A percentile compares a stretch with the other conserved stretches of the same genome.
phyloP scores from a whole-genome alignment of 2,797 vertebrate genomes.

The Aratinga solstitialis region DNA sequence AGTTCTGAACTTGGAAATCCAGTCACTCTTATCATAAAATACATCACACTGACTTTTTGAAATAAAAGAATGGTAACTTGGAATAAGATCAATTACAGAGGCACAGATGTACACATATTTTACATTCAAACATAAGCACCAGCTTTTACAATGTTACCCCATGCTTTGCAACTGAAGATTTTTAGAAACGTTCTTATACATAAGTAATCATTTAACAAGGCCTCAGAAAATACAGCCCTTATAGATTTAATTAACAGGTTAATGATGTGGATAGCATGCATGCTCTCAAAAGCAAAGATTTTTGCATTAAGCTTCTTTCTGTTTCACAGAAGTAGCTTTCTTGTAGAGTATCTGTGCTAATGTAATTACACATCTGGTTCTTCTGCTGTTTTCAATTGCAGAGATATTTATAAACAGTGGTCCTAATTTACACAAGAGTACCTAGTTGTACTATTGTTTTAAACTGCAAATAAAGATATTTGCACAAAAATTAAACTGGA shows the following conservation, averaged over 20 bases:
- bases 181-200: background rate
- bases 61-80: background rate
- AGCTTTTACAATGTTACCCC: background rate
- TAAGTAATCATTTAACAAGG: conserved; percentile 53
- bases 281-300: conserved; percentile 50
- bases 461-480: conserved; percentile 33
- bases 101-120: background rate
- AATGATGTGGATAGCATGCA: conserved; percentile 43
- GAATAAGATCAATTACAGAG: background rate
- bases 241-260: conserved; percentile 61
- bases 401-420: conserved; percentile 49
- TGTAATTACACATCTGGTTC: conserved; percentile 62
- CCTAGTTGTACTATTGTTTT: conserved; percentile 10
- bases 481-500: conserved; percentile 39
- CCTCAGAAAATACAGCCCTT: conserved; percentile 37
- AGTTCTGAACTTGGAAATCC: background rate
- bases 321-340: conserved; percentile 42
- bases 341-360: conserved; percentile 41
- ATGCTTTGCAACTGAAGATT: background rate
- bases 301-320: conserved; percentile 45
- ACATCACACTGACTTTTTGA: rapidly evolving
- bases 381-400: conserved; percentile 42
- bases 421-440: conserved; percentile 53
- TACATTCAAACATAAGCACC: background rate
- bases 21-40: background rate